Percentiles rank a stretch among this genome's conserved stretches.
These are phyloP conservation scores for Cyprinodon brontotheroides DNA, from an alignment of 2,113 vertebrate species.

Conservation along the genomic window DNA sequence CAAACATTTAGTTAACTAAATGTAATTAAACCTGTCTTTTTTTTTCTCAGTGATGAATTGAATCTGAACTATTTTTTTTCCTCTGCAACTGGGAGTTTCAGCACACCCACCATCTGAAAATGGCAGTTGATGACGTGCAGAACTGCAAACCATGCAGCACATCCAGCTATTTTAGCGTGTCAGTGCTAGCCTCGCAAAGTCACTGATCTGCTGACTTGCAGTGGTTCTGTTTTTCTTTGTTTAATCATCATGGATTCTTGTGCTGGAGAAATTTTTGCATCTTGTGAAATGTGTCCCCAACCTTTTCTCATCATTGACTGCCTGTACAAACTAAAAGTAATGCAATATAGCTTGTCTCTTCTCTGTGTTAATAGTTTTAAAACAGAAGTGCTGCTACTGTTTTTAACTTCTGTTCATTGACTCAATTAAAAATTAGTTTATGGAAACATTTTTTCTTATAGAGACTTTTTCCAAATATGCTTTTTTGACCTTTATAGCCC, in stretches of 20 bases:
- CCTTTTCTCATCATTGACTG: not conserved
- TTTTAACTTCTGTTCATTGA: not conserved
- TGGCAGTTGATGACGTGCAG: too few species aligned
- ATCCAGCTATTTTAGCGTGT: not conserved
- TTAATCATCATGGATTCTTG: not conserved
- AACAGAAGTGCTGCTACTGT: not conserved
- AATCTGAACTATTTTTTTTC: too few species aligned
- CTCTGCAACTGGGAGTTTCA: not conserved
- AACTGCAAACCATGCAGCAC: not conserved
- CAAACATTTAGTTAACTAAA: too few species aligned
- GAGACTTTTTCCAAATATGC: not conserved
- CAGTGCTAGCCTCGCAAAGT: not conserved
- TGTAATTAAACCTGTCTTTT: too few species aligned
- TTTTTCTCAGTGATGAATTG: too few species aligned
- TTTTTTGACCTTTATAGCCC: conserved; percentile 32
- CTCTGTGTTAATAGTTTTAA: not conserved
- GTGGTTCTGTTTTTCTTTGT: not conserved
- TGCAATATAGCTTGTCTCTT: not conserved
- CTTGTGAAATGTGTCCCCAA: not conserved
- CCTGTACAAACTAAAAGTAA: not conserved
- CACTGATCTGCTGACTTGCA: not conserved
- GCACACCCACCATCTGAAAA: not conserved
- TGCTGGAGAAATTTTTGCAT: not conserved
- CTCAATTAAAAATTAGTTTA: not conserved
- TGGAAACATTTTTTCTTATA: not conserved